These are phyloP conservation scores for Caenorhabditis sp. DNA, from an alignment of 2,888 invertebrate genomes.

Conservation along the genomic window DNA sequence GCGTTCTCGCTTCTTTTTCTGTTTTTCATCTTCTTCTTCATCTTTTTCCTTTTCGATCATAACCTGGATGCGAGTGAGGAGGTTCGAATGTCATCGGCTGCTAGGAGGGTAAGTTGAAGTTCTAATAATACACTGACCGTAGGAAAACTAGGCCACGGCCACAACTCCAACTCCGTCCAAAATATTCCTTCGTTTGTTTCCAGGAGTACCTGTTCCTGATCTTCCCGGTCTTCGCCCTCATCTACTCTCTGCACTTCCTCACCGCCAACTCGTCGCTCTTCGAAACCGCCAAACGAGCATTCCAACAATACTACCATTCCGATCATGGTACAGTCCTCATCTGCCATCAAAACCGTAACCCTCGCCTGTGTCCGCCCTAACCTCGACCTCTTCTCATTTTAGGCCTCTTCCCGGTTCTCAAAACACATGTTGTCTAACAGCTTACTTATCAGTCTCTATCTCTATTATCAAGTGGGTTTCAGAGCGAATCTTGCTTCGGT, in stretches of 20 bases:
- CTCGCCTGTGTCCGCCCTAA: conserved; percentile 1
- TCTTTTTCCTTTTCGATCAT: conserved; percentile 47
- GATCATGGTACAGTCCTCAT: conserved; percentile 34
- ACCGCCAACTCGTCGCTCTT: conserved; percentile 41
- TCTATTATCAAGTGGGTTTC: conserved; percentile 24
- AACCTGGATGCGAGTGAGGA: conserved; percentile 27
- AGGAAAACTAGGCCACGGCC: no score
- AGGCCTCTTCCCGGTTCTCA: conserved; percentile 8
- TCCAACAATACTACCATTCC: conserved; percentile 23
- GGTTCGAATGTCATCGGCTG: conserved; percentile 26
- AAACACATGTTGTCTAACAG: conserved; percentile 20
- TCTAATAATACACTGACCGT: not conserved
- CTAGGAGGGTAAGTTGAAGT: conserved; percentile 23
- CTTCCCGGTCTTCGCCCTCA: conserved; percentile 54
- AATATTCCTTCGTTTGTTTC: no score
- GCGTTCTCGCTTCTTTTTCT: conserved; percentile 39
- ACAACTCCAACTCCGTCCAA: no score
- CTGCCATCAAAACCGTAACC: not conserved
- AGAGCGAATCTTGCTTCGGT: conserved; percentile 45
- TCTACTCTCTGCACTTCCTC: conserved; percentile 57
- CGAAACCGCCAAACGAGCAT: conserved; percentile 46
- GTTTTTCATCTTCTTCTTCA: conserved; percentile 47
- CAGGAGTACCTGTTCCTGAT: conserved; percentile 61
- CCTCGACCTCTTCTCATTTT: conserved; percentile 8
- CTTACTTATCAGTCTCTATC: not conserved